Conservation (phyloP, 2,797 vertebrate species). For the Pangasius djambal region DNA sequence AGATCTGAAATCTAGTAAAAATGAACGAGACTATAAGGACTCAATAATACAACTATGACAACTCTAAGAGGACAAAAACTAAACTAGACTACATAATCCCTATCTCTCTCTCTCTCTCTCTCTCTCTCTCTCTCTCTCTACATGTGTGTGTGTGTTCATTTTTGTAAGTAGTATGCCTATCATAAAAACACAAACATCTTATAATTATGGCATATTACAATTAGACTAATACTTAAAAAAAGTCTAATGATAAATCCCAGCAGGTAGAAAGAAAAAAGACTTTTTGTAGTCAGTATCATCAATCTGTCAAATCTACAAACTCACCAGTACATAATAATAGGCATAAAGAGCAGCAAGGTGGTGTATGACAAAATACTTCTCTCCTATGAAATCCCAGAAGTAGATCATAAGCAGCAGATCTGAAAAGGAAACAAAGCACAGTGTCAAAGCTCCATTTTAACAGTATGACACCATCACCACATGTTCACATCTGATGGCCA, state of each 20-base stretch:
- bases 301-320: slow-evolving; percentile 57
- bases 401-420: slow-evolving; percentile 83
- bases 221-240: background rate
- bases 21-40: background rate
- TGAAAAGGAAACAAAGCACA: slow-evolving; percentile 64
- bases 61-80: background rate
- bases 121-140: no score
- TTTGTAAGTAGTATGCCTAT: background rate
- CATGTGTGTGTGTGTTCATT: background rate
- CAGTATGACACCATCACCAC: background rate
- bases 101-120: no score
- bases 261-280: background rate
- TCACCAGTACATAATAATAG: slow-evolving; percentile 84
- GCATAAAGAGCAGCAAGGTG: slow-evolving; percentile 81
- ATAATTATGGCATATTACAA: background rate
- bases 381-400: slow-evolving; percentile 85
- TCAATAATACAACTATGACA: background rate
- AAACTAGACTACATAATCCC: background rate
- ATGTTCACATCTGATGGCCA: background rate
- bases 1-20: background rate
- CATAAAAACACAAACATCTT: background rate
- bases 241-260: background rate
- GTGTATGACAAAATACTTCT: slow-evolving; percentile 83
- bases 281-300: background rate
- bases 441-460: slow-evolving; percentile 57